These are phyloP conservation scores for Patagioenas fasciata DNA, from an alignment of 2,113 vertebrate genomes.

Conservation along the genomic window DNA sequence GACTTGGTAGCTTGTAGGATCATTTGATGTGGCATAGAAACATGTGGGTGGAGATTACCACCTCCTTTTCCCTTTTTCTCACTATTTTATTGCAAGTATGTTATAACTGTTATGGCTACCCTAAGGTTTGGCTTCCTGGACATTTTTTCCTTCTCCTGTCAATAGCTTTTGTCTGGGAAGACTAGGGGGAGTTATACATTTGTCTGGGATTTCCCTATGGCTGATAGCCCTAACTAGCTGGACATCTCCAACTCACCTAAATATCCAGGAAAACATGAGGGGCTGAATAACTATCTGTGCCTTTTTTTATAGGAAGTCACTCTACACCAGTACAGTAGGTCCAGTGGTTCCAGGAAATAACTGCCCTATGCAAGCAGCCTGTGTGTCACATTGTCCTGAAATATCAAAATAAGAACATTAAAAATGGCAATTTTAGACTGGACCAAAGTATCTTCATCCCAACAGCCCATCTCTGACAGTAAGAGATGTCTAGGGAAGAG, in stretches of 20 bases:
- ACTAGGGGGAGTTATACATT: neutral
- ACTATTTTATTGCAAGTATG: neutral
- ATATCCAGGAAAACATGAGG: neutral
- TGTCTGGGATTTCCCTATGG: neutral
- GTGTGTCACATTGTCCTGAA: neutral
- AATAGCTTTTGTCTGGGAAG: neutral
- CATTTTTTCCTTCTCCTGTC: neutral
- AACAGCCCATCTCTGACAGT: neutral
- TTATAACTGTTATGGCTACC: neutral
- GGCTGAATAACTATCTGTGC: neutral
- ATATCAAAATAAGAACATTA: neutral
- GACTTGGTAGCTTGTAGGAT: neutral
- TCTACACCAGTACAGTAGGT: neutral
- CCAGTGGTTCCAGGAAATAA: neutral
- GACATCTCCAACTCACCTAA: neutral
- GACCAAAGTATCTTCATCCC: neutral
- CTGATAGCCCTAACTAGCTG: neutral
- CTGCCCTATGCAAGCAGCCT: neutral
- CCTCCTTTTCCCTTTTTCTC: neutral
- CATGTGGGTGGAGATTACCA: neutral
- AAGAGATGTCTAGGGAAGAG: neutral
- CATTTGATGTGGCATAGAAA: neutral
- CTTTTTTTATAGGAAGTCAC: neutral
- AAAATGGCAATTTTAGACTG: neutral
- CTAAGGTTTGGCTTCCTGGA: neutral